Evolutionary conservation across 2,888 invertebrate genomes (phyloP), one percentile per base, ranked within the genome.

Genomic region (Andrena bicolor): DNA sequence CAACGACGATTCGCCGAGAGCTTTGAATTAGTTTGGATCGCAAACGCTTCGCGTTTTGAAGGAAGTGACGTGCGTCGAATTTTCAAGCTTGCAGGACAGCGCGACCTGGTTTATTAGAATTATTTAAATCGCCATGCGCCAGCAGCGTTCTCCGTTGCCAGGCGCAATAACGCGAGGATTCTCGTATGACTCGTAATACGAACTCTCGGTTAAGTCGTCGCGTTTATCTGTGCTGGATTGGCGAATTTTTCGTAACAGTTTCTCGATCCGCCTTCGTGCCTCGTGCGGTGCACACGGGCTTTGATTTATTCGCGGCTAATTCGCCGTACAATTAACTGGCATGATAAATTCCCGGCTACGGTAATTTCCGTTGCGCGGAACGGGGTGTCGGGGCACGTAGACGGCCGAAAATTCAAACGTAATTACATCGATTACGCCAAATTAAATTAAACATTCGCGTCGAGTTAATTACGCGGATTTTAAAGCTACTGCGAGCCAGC

Each of bases 181-280:
- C 71, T 65, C 71, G 32, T 56, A 28, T 61, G n/a, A 51, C 66
- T n/a, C 26, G 51, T 60, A 72, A 65, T 58, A 32, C 16, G 78
- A 56, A 60, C 51, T 8, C 51, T 0, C 4, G 7, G 53, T 5
- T 7, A 7, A 16, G 41, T 41, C 23, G 48, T 41, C 61, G 10
- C 60, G 48, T 28, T 71, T 72, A 69, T 72, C 80, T 72, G 7
- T 32, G 76, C 76, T 82, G 73, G 63, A 73, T 73, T 78, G 23
- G 84, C 82, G 48, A 73, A 73, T 77, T 72, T 68, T 66, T 80
- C 8, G 32, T 53, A 56, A 68, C 35, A 64, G 16, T 28, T 13
- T n/a, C 20, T n/a, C 30, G 28, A 13, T 20, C 13, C 41, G 4
- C 16, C 48, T 20, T 13, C 71, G 49, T n/a, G 65, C 5, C 65